Evolutionary conservation across 2,797 vertebrate species (phyloP).

Genomic region (Cheirogaleus major): DNA sequence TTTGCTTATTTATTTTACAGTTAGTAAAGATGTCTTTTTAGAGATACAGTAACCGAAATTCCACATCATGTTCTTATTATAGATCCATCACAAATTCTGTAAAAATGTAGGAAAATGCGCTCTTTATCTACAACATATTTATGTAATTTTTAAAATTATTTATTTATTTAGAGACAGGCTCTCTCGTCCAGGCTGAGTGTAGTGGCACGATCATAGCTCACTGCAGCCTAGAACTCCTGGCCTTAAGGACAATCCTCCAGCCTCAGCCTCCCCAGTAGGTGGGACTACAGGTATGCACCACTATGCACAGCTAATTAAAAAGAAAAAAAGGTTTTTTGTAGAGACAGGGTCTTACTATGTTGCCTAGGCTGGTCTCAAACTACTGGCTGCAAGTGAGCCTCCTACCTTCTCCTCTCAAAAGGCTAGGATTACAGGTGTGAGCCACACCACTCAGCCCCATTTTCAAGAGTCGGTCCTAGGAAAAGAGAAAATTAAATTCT

Average conservation of each 20-base stretch:
- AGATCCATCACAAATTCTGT: background rate
- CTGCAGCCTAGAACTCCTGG: background rate
- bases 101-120: background rate
- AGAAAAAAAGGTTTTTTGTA: background rate
- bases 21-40: conserved; percentile 11
- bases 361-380: background rate
- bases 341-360: background rate
- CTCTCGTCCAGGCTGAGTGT: background rate
- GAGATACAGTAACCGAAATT: background rate
- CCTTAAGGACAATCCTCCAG: background rate
- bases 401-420: background rate
- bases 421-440: background rate
- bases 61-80: background rate
- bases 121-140: conserved; percentile 16
- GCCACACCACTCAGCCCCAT: background rate
- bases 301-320: background rate
- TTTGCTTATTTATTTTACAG: conserved; percentile 13
- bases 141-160: background rate
- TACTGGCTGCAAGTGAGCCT: background rate
- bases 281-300: background rate
- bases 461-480: conserved; percentile 29
- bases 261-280: background rate
- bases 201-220: background rate
- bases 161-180: background rate
- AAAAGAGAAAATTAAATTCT: conserved; percentile 35